A percentile compares a stretch with the other conserved stretches of the same genome.
These are phyloP conservation scores for Lasius platythorax DNA, from an alignment of 2,888 invertebrate species.

Conservation along the genomic window DNA sequence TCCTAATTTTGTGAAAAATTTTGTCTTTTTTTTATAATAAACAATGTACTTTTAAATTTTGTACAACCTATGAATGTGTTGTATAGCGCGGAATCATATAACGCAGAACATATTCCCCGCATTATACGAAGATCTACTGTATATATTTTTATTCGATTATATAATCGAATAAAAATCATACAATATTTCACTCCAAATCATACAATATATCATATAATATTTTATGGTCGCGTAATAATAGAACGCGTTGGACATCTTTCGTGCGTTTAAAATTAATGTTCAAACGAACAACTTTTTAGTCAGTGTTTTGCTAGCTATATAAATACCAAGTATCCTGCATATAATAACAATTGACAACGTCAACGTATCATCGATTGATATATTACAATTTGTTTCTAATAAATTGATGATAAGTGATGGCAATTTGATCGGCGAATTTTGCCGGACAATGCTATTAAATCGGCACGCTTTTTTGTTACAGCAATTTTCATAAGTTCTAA, in stretches of 20 bases:
- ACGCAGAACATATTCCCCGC: background rate
- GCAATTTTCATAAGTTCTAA: background rate
- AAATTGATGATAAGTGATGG: background rate
- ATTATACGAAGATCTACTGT: background rate
- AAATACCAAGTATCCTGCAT: background rate
- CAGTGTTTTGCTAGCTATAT: background rate
- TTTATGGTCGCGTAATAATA: constrained; percentile 48
- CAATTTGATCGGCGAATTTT: background rate
- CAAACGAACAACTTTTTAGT: background rate
- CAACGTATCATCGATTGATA: background rate
- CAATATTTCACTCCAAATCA: background rate
- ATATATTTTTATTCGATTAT: background rate
- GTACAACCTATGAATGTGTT: background rate
- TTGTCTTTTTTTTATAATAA: background rate
- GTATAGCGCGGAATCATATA: background rate
- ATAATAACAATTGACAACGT: background rate
- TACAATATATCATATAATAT: constrained; percentile 36
- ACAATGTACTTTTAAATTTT: background rate
- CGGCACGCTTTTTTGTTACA: background rate
- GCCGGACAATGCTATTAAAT: background rate
- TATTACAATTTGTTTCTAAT: constrained; percentile 15
- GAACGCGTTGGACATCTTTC: background rate
- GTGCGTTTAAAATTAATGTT: background rate
- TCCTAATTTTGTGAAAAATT: background rate
- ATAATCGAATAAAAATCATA: background rate